phyloP scores from a whole-genome alignment of 2,113 vertebrate genomes.

The Rhynchomys soricoides region DNA sequence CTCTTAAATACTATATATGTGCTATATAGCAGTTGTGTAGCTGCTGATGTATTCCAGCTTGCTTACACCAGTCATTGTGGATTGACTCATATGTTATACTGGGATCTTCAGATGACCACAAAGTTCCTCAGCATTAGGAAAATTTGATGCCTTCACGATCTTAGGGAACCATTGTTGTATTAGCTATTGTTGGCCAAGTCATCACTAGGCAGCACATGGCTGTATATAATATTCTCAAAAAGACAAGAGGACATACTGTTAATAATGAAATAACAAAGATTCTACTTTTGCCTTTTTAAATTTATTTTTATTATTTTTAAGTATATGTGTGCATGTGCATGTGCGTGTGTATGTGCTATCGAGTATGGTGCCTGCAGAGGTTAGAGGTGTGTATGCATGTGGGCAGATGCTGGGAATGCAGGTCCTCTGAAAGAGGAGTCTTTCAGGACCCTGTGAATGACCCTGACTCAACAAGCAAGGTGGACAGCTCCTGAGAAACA shows the following conservation, averaged over 20 bases:
- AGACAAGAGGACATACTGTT: background rate
- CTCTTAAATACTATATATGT: background rate
- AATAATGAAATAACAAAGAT: background rate
- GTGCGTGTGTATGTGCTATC: background rate
- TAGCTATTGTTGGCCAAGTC: background rate
- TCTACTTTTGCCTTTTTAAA: background rate
- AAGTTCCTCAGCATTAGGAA: background rate
- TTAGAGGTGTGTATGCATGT: background rate
- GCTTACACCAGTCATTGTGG: background rate
- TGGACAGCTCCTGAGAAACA: background rate
- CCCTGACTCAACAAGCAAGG: background rate
- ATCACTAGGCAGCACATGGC: background rate
- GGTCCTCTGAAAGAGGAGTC: background rate
- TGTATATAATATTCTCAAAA: background rate
- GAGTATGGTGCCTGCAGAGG: background rate
- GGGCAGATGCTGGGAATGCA: background rate
- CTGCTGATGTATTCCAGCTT: background rate
- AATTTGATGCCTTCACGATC: background rate
- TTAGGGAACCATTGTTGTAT: background rate
- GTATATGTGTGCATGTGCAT: background rate
- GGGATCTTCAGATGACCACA: background rate
- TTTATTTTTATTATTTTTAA: background rate
- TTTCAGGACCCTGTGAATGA: background rate
- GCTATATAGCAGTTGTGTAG: no score
- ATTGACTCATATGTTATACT: background rate